These are phyloP conservation scores for Xanthia togata DNA, from an alignment of 2,888 invertebrate genomes.

Conservation along the genomic window DNA sequence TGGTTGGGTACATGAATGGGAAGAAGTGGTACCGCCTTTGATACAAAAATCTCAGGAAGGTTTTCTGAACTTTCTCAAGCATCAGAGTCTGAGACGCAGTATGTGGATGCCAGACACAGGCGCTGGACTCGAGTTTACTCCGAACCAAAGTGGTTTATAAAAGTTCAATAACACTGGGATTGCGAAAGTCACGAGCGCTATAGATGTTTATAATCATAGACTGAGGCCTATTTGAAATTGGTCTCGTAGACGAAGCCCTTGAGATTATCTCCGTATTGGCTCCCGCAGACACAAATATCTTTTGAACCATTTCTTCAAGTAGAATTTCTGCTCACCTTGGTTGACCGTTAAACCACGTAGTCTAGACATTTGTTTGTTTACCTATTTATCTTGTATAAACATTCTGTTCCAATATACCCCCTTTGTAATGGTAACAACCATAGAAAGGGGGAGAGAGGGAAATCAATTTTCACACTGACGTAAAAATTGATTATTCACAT, in stretches of 20 bases:
- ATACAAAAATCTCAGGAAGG: no score
- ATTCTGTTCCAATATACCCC: neutral
- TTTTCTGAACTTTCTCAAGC: no score
- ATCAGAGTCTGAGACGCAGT: no score
- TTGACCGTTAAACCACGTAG: neutral
- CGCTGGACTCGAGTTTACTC: no score
- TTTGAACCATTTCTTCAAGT: constrained; percentile 15
- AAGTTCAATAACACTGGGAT: no score
- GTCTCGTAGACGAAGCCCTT: constrained; percentile 11
- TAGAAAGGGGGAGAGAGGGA: no score
- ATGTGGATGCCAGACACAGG: no score
- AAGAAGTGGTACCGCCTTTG: no score
- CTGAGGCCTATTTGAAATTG: neutral
- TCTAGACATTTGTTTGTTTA: neutral
- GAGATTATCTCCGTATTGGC: constrained; percentile 6
- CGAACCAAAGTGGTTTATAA: no score
- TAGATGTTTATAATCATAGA: neutral
- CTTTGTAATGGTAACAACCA: constrained; percentile 12
- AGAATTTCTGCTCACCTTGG: neutral
- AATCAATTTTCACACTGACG: no score
- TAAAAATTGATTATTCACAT: constrained; percentile 22
- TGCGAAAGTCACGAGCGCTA: no score
- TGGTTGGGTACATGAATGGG: no score
- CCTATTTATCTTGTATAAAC: neutral
- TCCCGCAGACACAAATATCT: neutral